Base-by-base conservation (phyloP, 2,888 invertebrate species). In the Ptychoptera albimana region DNA sequence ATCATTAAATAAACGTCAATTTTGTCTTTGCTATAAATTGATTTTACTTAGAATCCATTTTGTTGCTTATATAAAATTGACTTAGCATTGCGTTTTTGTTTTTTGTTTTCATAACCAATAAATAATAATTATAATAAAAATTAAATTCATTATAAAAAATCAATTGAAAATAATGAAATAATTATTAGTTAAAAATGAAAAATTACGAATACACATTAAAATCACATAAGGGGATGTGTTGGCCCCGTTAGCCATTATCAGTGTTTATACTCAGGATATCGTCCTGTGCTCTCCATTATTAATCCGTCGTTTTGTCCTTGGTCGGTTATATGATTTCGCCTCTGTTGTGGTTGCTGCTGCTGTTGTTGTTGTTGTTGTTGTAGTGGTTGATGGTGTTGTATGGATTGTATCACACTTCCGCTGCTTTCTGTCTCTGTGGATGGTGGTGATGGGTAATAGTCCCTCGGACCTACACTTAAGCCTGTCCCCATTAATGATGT, bases 181-280 rank as follows among this genome's bases (percentile, higher is more conserved):
- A 34, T 34, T 34, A 34, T n/a, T n/a, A 34, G n/a, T 10, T 34
- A n/a, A n/a, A n/a, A 34, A 34, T 6, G 4, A n/a, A 10, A 31
- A 31, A 40, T 14, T 31, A 42, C 16, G 30, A 16, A 40, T 42
- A 30, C 30, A 16, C 30, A 42, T 42, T 42, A 34, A 47, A 47
- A 49, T 49, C 47, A 49, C 45, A 42, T 46, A 48, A 48, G 48
- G 50, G 46, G 46, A 46, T 45, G 42, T 39, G 37, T 40, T 37
- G 46, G 46, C 53, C 54, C 52, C 51, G 49, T 45, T 41, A 52
- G 53, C 52, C 59, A 63, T 60, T 64, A 76, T 78, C 77, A 80
- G 77, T 80, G 80, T 69, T 77, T 80, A 73, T 80, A 80, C 70
- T 81, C 80, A 63, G 79, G 78, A 69, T 77, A 78, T 54, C 74